These are phyloP conservation scores for Parnassius apollo DNA, from an alignment of 2,888 invertebrate species.

Conservation along the genomic window DNA sequence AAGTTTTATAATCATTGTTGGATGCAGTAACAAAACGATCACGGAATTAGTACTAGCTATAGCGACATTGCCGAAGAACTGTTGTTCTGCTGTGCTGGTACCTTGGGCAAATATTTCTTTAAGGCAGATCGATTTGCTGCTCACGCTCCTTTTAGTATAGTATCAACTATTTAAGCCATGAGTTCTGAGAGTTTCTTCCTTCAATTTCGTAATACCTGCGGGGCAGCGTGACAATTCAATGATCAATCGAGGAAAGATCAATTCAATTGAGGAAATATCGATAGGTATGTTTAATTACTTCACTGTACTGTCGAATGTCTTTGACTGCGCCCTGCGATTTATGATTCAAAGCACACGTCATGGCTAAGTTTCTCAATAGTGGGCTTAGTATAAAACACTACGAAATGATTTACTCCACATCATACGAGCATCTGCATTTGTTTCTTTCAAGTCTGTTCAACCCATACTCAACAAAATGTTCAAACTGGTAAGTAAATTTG, in stretches of 20 bases:
- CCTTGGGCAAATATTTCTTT: no score
- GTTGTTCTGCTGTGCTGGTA: no score
- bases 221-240: not conserved
- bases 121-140: no score
- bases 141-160: no score
- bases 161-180: no score
- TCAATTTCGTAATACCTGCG: no score
- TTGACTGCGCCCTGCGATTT: not conserved
- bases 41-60: no score
- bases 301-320: not conserved
- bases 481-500: constrained; percentile 44
- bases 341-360: constrained; percentile 4
- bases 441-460: not conserved
- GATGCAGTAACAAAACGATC: no score
- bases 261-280: constrained; percentile 7
- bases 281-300: constrained; percentile 1
- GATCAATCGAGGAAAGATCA: constrained; percentile 9
- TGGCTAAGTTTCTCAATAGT: constrained; percentile 9
- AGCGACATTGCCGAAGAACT: no score
- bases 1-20: no score
- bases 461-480: constrained; percentile 40
- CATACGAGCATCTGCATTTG: constrained; percentile 18
- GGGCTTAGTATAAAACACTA: constrained; percentile 16
- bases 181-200: no score
- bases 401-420: constrained; percentile 13